These are phyloP conservation scores for Hexactinellida sp. DNA, from an alignment of 37 sponge, comb jelly and placozoan genomes.

Conservation along the genomic window DNA sequence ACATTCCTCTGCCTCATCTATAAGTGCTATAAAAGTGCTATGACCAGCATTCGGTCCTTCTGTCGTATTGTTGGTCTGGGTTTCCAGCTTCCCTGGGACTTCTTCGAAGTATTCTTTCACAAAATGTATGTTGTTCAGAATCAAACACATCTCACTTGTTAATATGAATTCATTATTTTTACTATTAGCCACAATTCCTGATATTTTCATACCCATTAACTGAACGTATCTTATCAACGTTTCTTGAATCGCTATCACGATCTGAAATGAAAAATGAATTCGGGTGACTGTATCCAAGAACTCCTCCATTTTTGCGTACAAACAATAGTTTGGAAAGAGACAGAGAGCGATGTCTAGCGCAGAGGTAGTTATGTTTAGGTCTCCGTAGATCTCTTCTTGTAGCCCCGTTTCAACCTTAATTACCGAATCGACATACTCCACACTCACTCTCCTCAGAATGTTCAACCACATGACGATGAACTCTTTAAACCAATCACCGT, in stretches of 20 bases:
- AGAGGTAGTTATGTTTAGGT: neutral
- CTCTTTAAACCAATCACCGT: neutral
- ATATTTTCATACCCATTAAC: neutral
- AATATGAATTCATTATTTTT: neutral
- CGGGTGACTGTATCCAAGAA: neutral
- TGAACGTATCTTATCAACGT: neutral
- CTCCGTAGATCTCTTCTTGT: neutral
- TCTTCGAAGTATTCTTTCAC: constrained; percentile 11
- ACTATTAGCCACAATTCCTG: neutral
- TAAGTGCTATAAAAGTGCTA: neutral
- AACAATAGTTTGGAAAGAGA: neutral
- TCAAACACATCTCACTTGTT: neutral
- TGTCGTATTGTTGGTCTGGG: neutral
- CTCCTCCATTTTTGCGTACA: neutral
- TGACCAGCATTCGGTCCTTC: neutral
- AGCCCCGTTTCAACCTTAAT: neutral
- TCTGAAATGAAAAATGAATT: neutral
- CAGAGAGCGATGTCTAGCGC: neutral
- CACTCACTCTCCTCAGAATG: neutral
- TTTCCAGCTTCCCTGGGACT: neutral
- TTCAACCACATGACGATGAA: neutral
- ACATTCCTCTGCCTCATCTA: neutral
- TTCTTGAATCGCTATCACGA: neutral
- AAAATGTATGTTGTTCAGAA: neutral
- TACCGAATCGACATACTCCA: neutral